phyloP scores from a whole-genome alignment of 2,797 vertebrate genomes.

The Brachymystax lenok region DNA sequence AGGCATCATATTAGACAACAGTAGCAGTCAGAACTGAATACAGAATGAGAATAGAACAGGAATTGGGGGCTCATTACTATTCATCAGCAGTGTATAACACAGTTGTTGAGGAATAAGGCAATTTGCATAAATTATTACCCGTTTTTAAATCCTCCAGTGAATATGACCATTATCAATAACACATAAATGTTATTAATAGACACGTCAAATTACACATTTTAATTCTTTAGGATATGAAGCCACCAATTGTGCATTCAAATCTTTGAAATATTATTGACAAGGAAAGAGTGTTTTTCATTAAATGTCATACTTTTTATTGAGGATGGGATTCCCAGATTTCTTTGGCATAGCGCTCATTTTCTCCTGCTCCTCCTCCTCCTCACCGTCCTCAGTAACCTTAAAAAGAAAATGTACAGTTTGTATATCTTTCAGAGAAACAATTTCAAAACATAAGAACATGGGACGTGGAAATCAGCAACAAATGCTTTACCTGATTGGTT shows the following conservation, averaged over 20 bases:
- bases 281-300: neutral
- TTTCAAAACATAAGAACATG: neutral
- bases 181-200: neutral
- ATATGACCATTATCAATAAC: too few species aligned
- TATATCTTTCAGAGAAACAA: neutral
- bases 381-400: conserved; percentile 54
- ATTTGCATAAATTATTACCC: neutral
- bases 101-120: neutral
- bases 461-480: neutral
- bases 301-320: conserved; percentile 86
- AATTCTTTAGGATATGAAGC: neutral
- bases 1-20: neutral
- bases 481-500: conserved; percentile 61
- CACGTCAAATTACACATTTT: neutral
- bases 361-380: conserved; percentile 48
- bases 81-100: too few species aligned
- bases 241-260: neutral
- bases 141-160: too few species aligned
- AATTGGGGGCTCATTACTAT: too few species aligned
- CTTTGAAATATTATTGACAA: neutral
- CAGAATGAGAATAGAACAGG: neutral
- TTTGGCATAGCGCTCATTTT: conserved; percentile 73
- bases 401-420: conserved; percentile 23
- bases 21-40: neutral
- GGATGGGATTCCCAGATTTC: conserved; percentile 83